phyloP scores from a whole-genome alignment of 2,888 invertebrate species.

The Limnephilus marmoratus region DNA sequence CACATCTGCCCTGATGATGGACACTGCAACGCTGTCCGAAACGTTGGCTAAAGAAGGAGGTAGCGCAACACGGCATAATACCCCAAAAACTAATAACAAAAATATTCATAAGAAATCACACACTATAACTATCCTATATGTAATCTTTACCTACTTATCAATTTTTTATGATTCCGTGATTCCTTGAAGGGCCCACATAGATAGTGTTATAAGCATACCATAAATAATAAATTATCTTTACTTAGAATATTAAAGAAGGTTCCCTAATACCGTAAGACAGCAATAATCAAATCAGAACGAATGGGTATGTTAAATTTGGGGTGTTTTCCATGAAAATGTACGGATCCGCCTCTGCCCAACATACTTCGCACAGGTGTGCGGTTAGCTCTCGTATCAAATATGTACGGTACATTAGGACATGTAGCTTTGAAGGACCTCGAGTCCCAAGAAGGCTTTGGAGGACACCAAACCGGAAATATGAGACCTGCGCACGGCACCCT shows the following conservation, averaged over 20 bases:
- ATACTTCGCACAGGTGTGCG: slow-evolving; percentile 30
- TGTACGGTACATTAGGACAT: slow-evolving; percentile 40
- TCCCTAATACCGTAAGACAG: too few species aligned
- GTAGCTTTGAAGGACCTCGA: slow-evolving; percentile 27
- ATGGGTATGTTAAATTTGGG: background rate
- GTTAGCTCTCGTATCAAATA: slow-evolving; percentile 35
- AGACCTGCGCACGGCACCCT: background rate
- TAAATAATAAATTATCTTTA: background rate
- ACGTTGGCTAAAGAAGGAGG: too few species aligned
- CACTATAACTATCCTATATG: too few species aligned
- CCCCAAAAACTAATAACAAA: too few species aligned
- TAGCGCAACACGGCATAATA: too few species aligned
- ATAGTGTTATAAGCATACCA: background rate
- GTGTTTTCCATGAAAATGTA: background rate
- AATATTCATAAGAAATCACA: too few species aligned
- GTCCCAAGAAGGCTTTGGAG: background rate
- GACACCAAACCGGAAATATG: background rate
- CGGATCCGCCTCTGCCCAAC: slow-evolving; percentile 9
- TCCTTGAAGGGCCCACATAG: background rate
- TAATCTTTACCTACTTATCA: too few species aligned
- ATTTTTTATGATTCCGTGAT: background rate
- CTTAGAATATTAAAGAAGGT: too few species aligned
- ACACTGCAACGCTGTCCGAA: too few species aligned
- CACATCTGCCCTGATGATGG: too few species aligned
- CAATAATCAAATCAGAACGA: too few species aligned